A percentile compares a stretch with the other conserved stretches of the same genome.
phyloP scores from a whole-genome alignment of 2,797 vertebrate genomes.

The Rachycentron canadum region DNA sequence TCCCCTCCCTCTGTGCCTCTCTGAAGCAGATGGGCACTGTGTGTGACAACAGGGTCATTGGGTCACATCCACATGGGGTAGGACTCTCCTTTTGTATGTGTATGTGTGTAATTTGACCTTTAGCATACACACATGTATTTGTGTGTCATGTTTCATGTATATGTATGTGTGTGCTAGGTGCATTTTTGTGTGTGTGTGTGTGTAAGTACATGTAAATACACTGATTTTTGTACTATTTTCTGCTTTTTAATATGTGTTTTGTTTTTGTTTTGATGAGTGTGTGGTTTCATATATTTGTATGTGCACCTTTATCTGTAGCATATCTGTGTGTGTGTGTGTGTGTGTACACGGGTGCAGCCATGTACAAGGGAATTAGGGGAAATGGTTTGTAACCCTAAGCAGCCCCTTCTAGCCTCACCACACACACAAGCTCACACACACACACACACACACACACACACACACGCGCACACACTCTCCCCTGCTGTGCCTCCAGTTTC shows the following conservation, averaged over 20 bases:
- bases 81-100: conserved; percentile 61
- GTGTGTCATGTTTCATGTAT: conserved; percentile 6
- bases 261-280: not conserved
- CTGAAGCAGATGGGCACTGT: conserved; percentile 87
- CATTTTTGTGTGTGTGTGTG: not conserved
- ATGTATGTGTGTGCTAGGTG: not conserved
- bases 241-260: not conserved
- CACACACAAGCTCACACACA: conserved; percentile 13
- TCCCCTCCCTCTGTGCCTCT: conserved; percentile 75
- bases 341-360: conserved; percentile 4
- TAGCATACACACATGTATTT: conserved; percentile 30
- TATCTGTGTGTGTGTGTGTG: conserved; percentile 15
- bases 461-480: conserved; percentile 29
- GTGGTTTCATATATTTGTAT: not conserved
- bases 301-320: not conserved
- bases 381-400: conserved; percentile 68
- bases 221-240: not conserved
- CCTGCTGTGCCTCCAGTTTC: conserved; percentile 58
- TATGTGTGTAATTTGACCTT: conserved; percentile 62
- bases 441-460: conserved; percentile 1
- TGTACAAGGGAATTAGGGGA: conserved; percentile 38
- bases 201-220: not conserved
- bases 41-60: conserved; percentile 86
- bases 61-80: conserved; percentile 86
- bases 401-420: conserved; percentile 36